These are phyloP conservation scores for Pseudorhombus dupliciocellatus DNA, from an alignment of 2,113 vertebrate species.

Conservation along the genomic window DNA sequence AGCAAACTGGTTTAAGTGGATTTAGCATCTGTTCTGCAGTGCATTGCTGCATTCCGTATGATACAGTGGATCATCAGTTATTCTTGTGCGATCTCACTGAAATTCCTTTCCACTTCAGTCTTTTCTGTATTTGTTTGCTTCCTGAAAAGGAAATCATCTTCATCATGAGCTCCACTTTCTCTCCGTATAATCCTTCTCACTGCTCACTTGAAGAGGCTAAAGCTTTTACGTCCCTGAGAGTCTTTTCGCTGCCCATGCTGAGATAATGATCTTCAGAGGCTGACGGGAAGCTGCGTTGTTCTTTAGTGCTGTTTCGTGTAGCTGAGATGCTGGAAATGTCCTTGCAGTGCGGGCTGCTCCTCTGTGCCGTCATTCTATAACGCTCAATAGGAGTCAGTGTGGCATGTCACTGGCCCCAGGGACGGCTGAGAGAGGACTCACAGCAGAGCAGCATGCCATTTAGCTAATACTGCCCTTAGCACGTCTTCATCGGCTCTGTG, in stretches of 20 bases:
- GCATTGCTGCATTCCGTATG: constrained; percentile 14
- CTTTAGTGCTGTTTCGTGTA: neutral
- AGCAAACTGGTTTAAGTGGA: constrained; percentile 50
- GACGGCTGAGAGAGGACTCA: constrained; percentile 4
- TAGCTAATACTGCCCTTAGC: constrained; percentile 19
- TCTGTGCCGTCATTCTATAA: constrained; percentile 10
- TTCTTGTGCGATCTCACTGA: neutral
- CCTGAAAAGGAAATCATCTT: too few species aligned
- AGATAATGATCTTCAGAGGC: constrained; percentile 5
- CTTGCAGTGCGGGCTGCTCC: neutral
- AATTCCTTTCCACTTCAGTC: too few species aligned
- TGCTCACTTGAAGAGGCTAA: neutral
- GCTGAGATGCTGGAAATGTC: neutral
- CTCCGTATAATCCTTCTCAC: neutral
- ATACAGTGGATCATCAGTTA: neutral
- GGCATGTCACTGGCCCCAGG: constrained; percentile 1
- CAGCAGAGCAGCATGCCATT: neutral
- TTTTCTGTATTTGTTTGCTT: too few species aligned
- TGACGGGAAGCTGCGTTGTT: neutral
- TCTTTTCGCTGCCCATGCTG: constrained; percentile 10
- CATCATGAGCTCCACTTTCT: too few species aligned
- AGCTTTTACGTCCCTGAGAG: neutral
- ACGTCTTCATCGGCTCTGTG: constrained; percentile 16
- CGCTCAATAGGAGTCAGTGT: constrained; percentile 16
- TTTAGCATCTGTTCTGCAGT: constrained; percentile 20